These are phyloP conservation scores for Nycticorax nycticorax DNA, from an alignment of 2,113 vertebrate species.

Conservation along the genomic window DNA sequence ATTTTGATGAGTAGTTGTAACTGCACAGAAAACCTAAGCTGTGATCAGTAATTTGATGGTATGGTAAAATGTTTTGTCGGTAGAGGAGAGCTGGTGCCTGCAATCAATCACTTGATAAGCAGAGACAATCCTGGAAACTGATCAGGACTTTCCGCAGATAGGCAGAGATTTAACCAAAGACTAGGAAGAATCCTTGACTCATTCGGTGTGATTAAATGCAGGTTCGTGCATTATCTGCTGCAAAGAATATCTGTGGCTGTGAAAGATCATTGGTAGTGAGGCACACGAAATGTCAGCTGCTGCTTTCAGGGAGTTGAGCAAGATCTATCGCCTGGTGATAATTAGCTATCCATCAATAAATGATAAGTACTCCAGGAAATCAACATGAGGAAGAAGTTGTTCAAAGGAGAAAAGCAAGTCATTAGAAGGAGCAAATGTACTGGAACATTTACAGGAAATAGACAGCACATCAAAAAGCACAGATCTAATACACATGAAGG, in stretches of 20 bases:
- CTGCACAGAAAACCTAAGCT: neutral
- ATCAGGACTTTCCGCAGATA: neutral
- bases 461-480: constrained; percentile 20
- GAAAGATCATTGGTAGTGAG: neutral
- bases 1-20: constrained; percentile 7
- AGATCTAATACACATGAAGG: neutral
- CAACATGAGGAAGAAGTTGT: constrained; percentile 32
- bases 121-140: neutral
- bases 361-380: constrained; percentile 43
- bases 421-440: constrained; percentile 12
- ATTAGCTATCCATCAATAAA: constrained; percentile 61
- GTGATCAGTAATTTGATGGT: neutral
- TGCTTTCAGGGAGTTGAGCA: constrained; percentile 41
- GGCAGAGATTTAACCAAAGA: constrained; percentile 29
- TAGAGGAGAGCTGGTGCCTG: neutral
- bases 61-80: neutral
- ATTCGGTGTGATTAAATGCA: neutral
- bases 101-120: constrained; percentile 31
- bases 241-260: constrained; percentile 4
- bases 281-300: constrained; percentile 1
- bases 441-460: constrained; percentile 36
- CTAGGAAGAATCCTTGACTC: constrained; percentile 18
- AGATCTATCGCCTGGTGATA: constrained; percentile 50
- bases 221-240: constrained; percentile 26
- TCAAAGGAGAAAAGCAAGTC: constrained; percentile 52